Evolutionary conservation across 2,797 vertebrate genomes (phyloP).

Genomic region (Micropoecilia bifurca): DNA sequence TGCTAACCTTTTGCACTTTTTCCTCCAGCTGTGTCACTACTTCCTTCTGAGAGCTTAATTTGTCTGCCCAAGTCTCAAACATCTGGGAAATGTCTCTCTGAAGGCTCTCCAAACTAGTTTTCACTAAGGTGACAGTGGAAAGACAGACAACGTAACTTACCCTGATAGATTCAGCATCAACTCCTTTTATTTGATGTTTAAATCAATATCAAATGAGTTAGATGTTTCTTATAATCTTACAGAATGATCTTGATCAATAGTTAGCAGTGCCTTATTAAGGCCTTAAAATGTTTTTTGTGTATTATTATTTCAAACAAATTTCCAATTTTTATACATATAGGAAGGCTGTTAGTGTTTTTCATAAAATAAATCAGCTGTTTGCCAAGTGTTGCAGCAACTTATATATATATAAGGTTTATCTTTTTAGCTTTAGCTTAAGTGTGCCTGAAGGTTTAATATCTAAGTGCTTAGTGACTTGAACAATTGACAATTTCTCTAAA

Average conservation of each 20-base stretch:
- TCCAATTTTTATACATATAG: background rate
- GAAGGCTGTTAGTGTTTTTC: background rate
- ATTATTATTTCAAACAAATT: background rate
- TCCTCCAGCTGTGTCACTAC: conserved; percentile 66
- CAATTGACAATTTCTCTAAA: background rate
- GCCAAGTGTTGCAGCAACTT: background rate
- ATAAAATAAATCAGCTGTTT: background rate
- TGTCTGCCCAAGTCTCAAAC: conserved; percentile 67
- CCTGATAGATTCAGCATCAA: background rate
- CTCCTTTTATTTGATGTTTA: background rate
- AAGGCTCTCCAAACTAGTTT: conserved; percentile 66
- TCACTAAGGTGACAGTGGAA: conserved; percentile 62
- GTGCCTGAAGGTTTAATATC: background rate
- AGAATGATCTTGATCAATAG: background rate
- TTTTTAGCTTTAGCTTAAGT: background rate
- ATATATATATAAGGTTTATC: background rate
- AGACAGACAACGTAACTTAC: background rate
- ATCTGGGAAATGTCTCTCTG: conserved; percentile 68
- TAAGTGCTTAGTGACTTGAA: background rate
- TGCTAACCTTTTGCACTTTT: conserved; percentile 74
- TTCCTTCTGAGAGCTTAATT: conserved; percentile 67
- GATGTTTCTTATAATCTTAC: background rate
- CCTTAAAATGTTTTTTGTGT: background rate
- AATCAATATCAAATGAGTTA: background rate
- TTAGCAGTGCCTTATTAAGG: background rate